Evolutionary conservation across 2,113 vertebrate genomes (phyloP), one percentile per base, ranked within the genome.

Genomic region (Oriolus oriolus): DNA sequence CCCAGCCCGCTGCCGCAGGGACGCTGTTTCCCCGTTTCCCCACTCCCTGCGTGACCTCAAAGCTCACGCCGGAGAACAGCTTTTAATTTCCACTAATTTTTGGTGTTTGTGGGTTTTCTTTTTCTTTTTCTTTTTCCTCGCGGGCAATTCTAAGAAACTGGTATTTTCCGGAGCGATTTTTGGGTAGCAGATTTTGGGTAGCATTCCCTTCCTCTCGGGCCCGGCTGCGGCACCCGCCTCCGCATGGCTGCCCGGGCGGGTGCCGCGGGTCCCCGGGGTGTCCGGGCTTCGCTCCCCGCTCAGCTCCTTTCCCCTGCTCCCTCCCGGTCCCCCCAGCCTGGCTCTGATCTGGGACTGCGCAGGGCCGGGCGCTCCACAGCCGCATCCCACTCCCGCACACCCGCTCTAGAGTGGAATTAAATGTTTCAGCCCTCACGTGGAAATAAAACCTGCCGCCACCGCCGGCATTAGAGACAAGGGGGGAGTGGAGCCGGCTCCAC

Each of bases 391-490:
- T 23, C 37, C 19, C 31, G 8, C 66, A 9, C 54, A 6, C 26
- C 41, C 11, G 2, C 35, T 22, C 11, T 2, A 1, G 59, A 16
- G 24, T 4, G 19, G 15, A 31, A 74, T 4, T 3, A 15, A 69
- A 5, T 0, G 3, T 44, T 78, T 30, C 61, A 28, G 8, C 37
- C 20, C 18, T 21, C 10, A 28, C n/a, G 3, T 13, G 45, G 84
- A 13, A 56, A 61, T 8, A 18, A n/a, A 73, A 33, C 1, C 54
- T 26, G 47, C 33, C 4, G 7, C 44, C 1, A 4, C 9, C 0
- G 11, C 37, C 8, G 50, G 0, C 14, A 0, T 5, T 6, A 3
- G 23, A 23, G 42, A 27, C 19, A 2, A 26, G n/a, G 5, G 16
- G 27, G 3, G 30, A 60, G 30, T 0, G 68, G 42, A 47, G 63